Percentiles rank a stretch among this genome's conserved stretches.
Evolutionary conservation across 2,888 invertebrate genomes (phyloP).

Genomic region (Stenolophus ochropezus): DNA sequence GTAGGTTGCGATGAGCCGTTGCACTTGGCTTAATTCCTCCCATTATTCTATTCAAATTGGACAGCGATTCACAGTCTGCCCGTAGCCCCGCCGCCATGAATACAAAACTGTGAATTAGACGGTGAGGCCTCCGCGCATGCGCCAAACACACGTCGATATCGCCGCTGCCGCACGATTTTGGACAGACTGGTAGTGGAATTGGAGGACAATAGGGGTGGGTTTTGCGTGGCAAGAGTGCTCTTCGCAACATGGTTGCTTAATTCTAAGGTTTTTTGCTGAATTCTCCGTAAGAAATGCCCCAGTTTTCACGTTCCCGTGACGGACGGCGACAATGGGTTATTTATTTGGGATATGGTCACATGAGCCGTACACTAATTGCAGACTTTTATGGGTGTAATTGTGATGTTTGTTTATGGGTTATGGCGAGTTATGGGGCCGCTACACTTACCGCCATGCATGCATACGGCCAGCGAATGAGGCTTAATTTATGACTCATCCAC

Average conservation of each 20-base stretch:
- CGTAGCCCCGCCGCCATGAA: conserved; percentile 3
- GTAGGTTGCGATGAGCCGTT: conserved; percentile 26
- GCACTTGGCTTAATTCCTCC: conserved; percentile 51
- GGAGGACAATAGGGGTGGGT: not conserved
- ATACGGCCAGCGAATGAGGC: conserved; percentile 28
- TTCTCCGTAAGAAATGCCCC: conserved; percentile 15
- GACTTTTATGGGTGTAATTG: conserved; percentile 52
- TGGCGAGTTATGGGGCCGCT: conserved; percentile 45
- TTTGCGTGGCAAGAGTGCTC: not conserved
- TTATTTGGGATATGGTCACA: conserved; percentile 40
- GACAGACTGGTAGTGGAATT: not conserved
- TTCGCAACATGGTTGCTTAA: conserved; percentile 53
- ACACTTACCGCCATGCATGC: conserved; percentile 41
- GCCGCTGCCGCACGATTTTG: not conserved
- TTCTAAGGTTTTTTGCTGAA: conserved; percentile 32
- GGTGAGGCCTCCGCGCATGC: conserved; percentile 35
- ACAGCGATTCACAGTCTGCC: conserved; percentile 35
- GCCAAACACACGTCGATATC: conserved; percentile 41
- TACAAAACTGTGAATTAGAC: conserved; percentile 45
- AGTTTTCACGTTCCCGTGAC: conserved; percentile 55
- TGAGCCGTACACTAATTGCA: conserved; percentile 50
- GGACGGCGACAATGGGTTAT: conserved; percentile 32
- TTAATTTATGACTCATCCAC: conserved; percentile 54
- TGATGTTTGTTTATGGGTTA: conserved; percentile 54
- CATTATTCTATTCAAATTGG: conserved; percentile 56